Evolutionary conservation across 2,888 invertebrate species (phyloP).

Genomic region (Trilocha varians): DNA sequence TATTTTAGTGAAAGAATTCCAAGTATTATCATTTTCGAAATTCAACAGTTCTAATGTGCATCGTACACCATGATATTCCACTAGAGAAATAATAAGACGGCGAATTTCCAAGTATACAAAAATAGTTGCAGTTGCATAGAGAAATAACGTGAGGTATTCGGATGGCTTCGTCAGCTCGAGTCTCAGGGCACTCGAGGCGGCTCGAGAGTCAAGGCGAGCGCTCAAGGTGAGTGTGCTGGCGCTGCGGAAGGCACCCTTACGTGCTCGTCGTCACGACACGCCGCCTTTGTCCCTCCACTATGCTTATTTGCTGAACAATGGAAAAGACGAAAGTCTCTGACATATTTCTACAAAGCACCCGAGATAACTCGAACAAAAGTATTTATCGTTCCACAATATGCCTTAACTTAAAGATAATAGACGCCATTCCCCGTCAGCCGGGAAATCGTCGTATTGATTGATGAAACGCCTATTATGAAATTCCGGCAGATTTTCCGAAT

Average conservation of each 20-base stretch:
- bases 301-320: slow-evolving; percentile 73
- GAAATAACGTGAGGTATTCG: slow-evolving; percentile 58
- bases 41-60: too few species aligned
- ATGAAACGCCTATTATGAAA: slow-evolving; percentile 60
- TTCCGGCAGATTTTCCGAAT: slow-evolving; percentile 51
- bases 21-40: too few species aligned
- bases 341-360: slow-evolving; percentile 45
- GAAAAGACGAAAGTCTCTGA: slow-evolving; percentile 60
- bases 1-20: too few species aligned
- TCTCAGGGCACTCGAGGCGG: slow-evolving; percentile 54
- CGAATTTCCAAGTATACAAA: too few species aligned
- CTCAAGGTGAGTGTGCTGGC: slow-evolving; percentile 61
- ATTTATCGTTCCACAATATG: slow-evolving; percentile 41
- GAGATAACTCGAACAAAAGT: slow-evolving; percentile 28
- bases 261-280: slow-evolving; percentile 61
- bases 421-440: slow-evolving; percentile 35
- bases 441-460: slow-evolving; percentile 59
- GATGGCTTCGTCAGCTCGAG: slow-evolving; percentile 59
- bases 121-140: slow-evolving; percentile 34
- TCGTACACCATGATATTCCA: too few species aligned
- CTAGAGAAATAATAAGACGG: too few species aligned
- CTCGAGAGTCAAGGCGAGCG: slow-evolving; percentile 39
- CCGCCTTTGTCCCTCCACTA: slow-evolving; percentile 71
- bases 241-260: slow-evolving; percentile 69
- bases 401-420: slow-evolving; percentile 45